These are phyloP conservation scores for Euproctis similis DNA, from an alignment of 2,888 invertebrate genomes.

Conservation along the genomic window DNA sequence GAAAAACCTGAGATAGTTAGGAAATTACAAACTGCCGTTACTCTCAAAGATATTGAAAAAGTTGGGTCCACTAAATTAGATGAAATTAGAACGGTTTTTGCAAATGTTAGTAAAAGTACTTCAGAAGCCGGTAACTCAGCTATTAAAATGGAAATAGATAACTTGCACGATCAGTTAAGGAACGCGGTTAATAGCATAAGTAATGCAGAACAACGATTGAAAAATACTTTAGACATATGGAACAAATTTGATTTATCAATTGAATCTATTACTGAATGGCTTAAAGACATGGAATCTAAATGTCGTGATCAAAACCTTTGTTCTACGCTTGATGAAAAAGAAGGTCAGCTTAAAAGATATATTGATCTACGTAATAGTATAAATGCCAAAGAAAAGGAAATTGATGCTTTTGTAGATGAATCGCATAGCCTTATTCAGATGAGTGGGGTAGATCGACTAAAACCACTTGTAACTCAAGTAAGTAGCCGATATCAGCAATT, in stretches of 20 bases:
- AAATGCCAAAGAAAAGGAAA: conserved; percentile 85
- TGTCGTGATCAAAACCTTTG: conserved; percentile 91
- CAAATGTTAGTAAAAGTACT: conserved; percentile 84
- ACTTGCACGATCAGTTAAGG: conserved; percentile 79
- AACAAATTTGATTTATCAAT: conserved; percentile 88
- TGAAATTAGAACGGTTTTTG: conserved; percentile 80
- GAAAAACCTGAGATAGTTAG: conserved; percentile 88
- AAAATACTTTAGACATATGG: conserved; percentile 87
- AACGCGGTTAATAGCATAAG: conserved; percentile 81
- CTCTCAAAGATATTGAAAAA: conserved; percentile 79
- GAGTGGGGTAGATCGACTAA: conserved; percentile 89
- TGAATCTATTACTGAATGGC: conserved; percentile 89
- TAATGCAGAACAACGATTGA: conserved; percentile 83
- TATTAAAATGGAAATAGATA: conserved; percentile 83
- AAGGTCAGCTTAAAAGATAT: conserved; percentile 81
- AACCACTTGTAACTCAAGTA: conserved; percentile 91
- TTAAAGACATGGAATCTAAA: conserved; percentile 87
- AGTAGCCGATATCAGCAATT: conserved; percentile 89
- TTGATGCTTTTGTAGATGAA: conserved; percentile 91
- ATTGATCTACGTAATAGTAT: conserved; percentile 85
- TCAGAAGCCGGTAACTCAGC: conserved; percentile 85
- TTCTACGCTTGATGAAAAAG: conserved; percentile 87
- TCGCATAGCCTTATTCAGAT: conserved; percentile 90
- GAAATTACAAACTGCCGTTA: conserved; percentile 79
- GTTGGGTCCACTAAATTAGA: conserved; percentile 80